A percentile compares a stretch with the other conserved stretches of the same genome.
phyloP scores from a whole-genome alignment of 2,888 invertebrate species.

The Marasmarcha lunaedactyla region DNA sequence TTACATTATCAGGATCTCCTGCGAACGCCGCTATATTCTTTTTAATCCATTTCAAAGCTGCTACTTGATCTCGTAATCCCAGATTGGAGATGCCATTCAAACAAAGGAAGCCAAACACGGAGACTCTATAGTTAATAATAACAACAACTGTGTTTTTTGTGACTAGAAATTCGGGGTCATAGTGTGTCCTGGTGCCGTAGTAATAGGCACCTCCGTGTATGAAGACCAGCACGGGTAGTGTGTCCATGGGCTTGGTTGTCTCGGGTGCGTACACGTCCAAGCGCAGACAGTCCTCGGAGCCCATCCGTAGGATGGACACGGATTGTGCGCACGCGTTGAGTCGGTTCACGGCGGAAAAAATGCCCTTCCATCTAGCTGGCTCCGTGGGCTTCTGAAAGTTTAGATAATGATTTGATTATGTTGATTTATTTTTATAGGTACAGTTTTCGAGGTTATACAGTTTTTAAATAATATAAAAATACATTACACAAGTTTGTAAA shows the following conservation, averaged over 20 bases:
- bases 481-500: too few relatives aligned
- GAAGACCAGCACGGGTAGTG: slow-evolving; percentile 46
- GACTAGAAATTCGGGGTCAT: slow-evolving; percentile 52
- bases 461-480: too few relatives aligned
- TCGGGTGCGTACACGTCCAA: slow-evolving; percentile 47
- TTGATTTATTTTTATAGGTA: slow-evolving; percentile 3
- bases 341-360: slow-evolving; percentile 32
- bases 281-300: slow-evolving; percentile 43
- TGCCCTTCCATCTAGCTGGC: slow-evolving; percentile 35
- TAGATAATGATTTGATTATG: not conserved
- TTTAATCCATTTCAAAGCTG: slow-evolving; percentile 50
- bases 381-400: slow-evolving; percentile 35
- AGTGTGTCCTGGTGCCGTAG: slow-evolving; percentile 49
- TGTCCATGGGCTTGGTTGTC: slow-evolving; percentile 15
- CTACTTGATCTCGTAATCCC: slow-evolving; percentile 52
- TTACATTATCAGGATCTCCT: slow-evolving; percentile 56
- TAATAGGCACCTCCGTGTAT: slow-evolving; percentile 56
- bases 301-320: slow-evolving; percentile 28
- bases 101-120: slow-evolving; percentile 50
- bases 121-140: slow-evolving; percentile 47
- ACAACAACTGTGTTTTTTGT: slow-evolving; percentile 40
- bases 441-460: too few relatives aligned
- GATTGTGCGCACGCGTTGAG: slow-evolving; percentile 39
- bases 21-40: slow-evolving; percentile 48
- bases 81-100: slow-evolving; percentile 44